Percentiles rank a stretch among this genome's conserved stretches.
These are phyloP conservation scores for Pogonophryne albipinna DNA, from an alignment of 2,797 vertebrate species.

Conservation along the genomic window DNA sequence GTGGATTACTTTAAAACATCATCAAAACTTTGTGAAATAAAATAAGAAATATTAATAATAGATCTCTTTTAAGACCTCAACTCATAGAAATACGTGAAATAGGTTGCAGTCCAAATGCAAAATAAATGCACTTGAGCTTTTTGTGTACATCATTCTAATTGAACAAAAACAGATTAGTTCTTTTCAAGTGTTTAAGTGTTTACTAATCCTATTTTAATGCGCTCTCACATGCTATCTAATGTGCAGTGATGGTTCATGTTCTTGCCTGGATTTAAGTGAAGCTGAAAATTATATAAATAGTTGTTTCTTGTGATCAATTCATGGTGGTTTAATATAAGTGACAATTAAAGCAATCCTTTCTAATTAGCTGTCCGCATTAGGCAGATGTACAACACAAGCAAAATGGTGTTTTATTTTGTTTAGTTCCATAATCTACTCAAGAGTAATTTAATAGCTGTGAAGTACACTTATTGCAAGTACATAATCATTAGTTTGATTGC, in stretches of 20 bases:
- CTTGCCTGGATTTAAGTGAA: slow-evolving; percentile 61
- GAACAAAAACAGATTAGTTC: background rate
- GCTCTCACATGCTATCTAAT: background rate
- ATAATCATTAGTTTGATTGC: slow-evolving; percentile 32
- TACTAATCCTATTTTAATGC: background rate
- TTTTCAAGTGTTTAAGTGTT: background rate
- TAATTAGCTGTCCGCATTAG: slow-evolving; percentile 68
- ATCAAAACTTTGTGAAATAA: background rate
- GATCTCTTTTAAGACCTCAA: background rate
- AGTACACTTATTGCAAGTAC: slow-evolving; percentile 55
- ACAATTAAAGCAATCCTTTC: slow-evolving; percentile 65
- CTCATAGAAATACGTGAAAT: background rate
- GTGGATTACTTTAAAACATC: background rate
- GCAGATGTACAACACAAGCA: slow-evolving; percentile 60
- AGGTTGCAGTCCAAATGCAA: too few relatives aligned
- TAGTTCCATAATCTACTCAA: slow-evolving; percentile 71
- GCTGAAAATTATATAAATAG: slow-evolving; percentile 71
- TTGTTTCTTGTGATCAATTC: slow-evolving; percentile 59
- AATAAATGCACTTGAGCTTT: background rate
- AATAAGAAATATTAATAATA: background rate
- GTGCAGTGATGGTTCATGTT: slow-evolving; percentile 22
- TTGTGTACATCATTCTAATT: background rate
- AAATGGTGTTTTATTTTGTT: slow-evolving; percentile 65
- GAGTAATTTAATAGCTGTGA: slow-evolving; percentile 75
- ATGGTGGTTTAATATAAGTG: slow-evolving; percentile 65